A percentile compares a stretch with the other conserved stretches of the same genome.
These are phyloP conservation scores for Aelia acuminata DNA, from an alignment of 2,888 invertebrate genomes.

Conservation along the genomic window DNA sequence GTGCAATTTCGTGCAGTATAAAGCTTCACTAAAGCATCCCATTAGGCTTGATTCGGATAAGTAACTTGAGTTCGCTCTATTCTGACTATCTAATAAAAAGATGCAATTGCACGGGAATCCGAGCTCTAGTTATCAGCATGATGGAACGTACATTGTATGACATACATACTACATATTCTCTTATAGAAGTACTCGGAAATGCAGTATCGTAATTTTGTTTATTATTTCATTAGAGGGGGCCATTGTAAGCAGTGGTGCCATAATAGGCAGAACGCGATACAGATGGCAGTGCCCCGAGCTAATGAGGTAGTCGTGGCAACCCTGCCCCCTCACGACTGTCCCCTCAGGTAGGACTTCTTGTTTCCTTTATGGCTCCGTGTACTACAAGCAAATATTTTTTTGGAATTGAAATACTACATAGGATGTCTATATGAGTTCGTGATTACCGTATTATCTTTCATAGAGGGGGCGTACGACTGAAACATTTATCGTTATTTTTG, in stretches of 20 bases:
- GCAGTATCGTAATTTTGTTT: background rate
- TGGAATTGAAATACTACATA: background rate
- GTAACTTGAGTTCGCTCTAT: too few relatives aligned
- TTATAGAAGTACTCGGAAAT: too few relatives aligned
- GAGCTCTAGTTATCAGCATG: too few relatives aligned
- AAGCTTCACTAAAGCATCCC: too few relatives aligned
- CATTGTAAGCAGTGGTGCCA: background rate
- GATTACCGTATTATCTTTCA: background rate
- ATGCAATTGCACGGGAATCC: too few relatives aligned
- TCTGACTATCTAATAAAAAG: too few relatives aligned
- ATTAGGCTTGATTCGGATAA: too few relatives aligned
- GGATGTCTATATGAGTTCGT: background rate
- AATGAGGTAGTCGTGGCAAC: slow-evolving; percentile 38
- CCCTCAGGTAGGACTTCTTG: background rate
- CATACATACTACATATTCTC: too few relatives aligned
- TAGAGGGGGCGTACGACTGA: background rate
- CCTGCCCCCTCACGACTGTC: slow-evolving; percentile 29
- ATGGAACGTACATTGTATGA: too few relatives aligned
- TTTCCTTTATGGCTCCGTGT: slow-evolving; percentile 10
- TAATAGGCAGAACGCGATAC: background rate
- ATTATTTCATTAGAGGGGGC: background rate
- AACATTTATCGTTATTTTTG: background rate
- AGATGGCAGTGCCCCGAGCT: slow-evolving; percentile 28
- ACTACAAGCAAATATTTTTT: slow-evolving; percentile 7
- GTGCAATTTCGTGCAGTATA: too few relatives aligned